Evolutionary conservation across 2,113 vertebrate species (phyloP), one percentile per base, ranked within the genome.

Genomic region (Vidua macroura): DNA sequence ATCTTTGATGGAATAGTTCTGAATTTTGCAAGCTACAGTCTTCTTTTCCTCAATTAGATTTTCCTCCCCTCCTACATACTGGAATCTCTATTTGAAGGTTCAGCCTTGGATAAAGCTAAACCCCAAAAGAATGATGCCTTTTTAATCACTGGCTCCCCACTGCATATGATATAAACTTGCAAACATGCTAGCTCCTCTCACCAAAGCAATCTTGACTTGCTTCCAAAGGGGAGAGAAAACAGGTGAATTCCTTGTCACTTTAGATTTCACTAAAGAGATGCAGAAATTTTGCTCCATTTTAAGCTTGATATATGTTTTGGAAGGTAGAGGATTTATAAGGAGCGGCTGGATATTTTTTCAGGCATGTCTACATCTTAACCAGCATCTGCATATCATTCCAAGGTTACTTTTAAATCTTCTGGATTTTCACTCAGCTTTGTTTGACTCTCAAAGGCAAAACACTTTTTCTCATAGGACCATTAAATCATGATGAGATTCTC

Each of bases 1-100:
- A 84, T 87, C 89, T 95, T 93, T 89, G 89, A 85, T 69, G 86
- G 83, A 84, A 82, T 86, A 82, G 91, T 59, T 88, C 74, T 93
- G 83, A 73, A 92, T 94, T 79, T 79, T 92, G 59, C 83, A 73
- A 83, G 80, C 62, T 84, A 31, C 21, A 16, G 52, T 92, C 52
- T 83, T 86, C 62, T 19, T 90, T 93, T 88, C 62, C 76, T 37
- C 76, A 78, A 2, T 81, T 93, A 90, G 72, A 25, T 70, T 88
- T 90, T 74, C 41, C 16, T 96, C 20, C 52, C 39, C 51, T 88
- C 49, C 56, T 83, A 74, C 28, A 28, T 58, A 20, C 13, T 67
- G 76, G 41, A 73, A 92, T 78, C 43, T 86, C 66, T 79, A 0
- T 86, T 90, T 92, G 80, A 94, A 86, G 64, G 72, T 86, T 90